A percentile compares a stretch with the other conserved stretches of the same genome.
Conservation (phyloP, 2,113 vertebrate genomes). For the Clarias macrocephalus region DNA sequence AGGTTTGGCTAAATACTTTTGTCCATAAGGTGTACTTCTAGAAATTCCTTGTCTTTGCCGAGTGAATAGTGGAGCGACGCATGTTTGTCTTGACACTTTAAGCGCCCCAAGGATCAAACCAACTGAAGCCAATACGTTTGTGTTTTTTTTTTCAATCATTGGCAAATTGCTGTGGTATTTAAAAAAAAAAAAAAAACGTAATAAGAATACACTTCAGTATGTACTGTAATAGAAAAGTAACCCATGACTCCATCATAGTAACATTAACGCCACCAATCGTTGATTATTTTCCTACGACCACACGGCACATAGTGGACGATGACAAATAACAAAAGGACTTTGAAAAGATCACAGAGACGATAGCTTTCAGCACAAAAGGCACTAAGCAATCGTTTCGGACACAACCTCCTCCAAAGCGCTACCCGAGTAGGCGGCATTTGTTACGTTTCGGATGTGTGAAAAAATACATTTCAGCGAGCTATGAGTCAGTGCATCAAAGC, state of each 20-base stretch:
- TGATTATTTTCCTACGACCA: background rate
- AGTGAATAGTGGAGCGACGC: background rate
- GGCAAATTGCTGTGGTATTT: background rate
- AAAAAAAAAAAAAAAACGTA: background rate
- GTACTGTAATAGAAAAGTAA: background rate
- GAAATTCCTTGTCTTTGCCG: background rate
- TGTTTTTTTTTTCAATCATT: background rate
- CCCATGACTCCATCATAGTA: too few species aligned
- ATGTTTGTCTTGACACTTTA: background rate
- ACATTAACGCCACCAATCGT: background rate
- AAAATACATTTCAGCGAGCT: conserved; percentile 26
- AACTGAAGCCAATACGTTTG: background rate
- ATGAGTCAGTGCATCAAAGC: conserved; percentile 34
- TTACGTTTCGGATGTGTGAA: conserved; percentile 27
- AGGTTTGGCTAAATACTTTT: too few species aligned
- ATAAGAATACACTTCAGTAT: background rate
- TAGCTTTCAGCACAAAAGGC: background rate
- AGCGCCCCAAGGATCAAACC: background rate
- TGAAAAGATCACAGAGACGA: background rate
- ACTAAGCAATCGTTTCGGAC: background rate
- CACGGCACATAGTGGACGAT: background rate
- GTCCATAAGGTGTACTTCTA: background rate
- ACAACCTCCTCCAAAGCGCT: background rate
- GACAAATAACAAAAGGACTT: background rate
- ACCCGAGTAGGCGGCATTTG: background rate